Evolutionary conservation across 1,140 invertebrate genomes (phyloP).

Genomic region (Coenobita brevimanus): DNA sequence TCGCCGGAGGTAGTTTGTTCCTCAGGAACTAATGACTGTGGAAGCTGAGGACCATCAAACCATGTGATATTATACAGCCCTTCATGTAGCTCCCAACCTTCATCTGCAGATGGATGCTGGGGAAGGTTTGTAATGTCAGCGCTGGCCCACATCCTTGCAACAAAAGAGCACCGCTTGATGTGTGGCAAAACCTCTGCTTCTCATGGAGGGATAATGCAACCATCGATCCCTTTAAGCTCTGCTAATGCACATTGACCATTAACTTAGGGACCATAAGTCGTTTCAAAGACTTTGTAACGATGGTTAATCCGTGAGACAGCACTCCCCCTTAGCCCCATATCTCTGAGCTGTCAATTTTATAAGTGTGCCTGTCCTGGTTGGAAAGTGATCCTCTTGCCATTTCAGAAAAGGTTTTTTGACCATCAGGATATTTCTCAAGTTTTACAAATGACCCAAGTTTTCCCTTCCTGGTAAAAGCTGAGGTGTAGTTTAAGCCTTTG

Average conservation of each 20-base stretch:
- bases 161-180: background rate
- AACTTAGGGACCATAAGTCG: background rate
- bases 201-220: background rate
- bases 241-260: background rate
- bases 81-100: too few species aligned
- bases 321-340: background rate
- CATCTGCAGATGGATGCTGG: too few species aligned
- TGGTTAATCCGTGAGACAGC: background rate
- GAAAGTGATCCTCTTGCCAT: background rate
- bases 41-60: too few species aligned
- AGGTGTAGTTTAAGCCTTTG: conserved; percentile 15
- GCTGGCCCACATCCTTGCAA: conserved; percentile 20
- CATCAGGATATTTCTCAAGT: background rate
- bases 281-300: background rate
- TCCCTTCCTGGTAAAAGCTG: conserved; percentile 26
- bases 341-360: background rate
- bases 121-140: too few species aligned
- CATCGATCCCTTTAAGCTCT: background rate
- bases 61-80: too few species aligned
- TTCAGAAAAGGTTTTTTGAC: conserved; percentile 7
- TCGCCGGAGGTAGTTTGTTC: too few species aligned
- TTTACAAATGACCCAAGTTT: background rate
- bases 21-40: too few species aligned
- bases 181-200: background rate
- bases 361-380: background rate